Evolutionary conservation across 1,140 invertebrate species (phyloP), one percentile per base, ranked within the genome.

Genomic region (Trichogramma pretiosum): DNA sequence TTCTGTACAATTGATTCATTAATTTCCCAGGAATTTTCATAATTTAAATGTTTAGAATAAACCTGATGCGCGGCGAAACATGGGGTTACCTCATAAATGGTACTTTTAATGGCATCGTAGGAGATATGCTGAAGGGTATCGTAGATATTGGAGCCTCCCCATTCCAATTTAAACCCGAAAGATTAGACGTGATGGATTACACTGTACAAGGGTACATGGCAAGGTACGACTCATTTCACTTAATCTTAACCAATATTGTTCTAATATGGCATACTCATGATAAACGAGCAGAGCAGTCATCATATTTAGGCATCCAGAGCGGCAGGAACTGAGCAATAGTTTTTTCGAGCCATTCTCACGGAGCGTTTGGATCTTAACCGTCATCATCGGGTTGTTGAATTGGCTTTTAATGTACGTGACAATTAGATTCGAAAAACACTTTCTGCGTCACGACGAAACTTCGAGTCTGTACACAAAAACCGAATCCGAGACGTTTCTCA

Each of bases 71-170:
- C 5, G 75, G 72, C 0, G 67, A 68, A 59, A 78, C 80, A 5
- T 84, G 81, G 81, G 81, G 82, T 5, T 82, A 81, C 56, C 42
- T 72, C 22, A 65, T 73, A 19, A 80, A 83, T 62, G 80, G 80
- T 1, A 72, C 72, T n/a, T 82, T 78, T 50, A 81, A 82, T 54
- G 82, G 82, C 3, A 76, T 83, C 64, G 72, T 84, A 13, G 79
- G 79, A 1, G 70, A 74, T 1, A 65, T 84, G 46, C 65, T 77
- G 38, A 62, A 70, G 14, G 74, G 72, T 13, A 61, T 74, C 38
- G 72, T 77, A 2, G 81, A 85, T 53, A 73, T 83, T 32, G 76
- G 78, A 11, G 73, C 72, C 2, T 68, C 78, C 1, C 76, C 80
- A 8, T 64, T 81, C 37, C 77, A 79, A 58, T 76, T 76, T 44